phyloP scores from a whole-genome alignment of 2,797 vertebrate species.

The Antennarius maculatus region DNA sequence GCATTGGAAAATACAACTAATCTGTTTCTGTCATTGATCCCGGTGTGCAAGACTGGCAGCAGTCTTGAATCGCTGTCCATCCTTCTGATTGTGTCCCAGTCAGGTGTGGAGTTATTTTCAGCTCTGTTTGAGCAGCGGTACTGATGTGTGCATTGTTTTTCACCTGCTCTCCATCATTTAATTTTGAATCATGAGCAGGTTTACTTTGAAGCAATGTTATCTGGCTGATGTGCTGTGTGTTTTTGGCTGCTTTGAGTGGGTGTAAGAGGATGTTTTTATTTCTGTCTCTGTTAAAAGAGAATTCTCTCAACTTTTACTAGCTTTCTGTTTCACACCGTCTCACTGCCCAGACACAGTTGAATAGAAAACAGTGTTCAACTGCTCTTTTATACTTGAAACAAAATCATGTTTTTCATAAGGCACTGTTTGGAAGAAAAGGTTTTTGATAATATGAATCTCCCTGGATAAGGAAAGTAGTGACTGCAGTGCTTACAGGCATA shows the following conservation, averaged over 20 bases:
- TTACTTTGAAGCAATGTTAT: conserved; percentile 73
- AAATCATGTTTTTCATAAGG: conserved; percentile 31
- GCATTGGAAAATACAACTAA: conserved; percentile 62
- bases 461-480: conserved; percentile 8
- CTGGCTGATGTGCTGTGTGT: conserved; percentile 63
- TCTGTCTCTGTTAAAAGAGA: conserved; percentile 46
- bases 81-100: conserved; percentile 62
- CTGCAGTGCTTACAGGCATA: conserved; percentile 1
- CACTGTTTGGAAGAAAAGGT: conserved; percentile 25
- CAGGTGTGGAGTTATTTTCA: conserved; percentile 72
- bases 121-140: conserved; percentile 67
- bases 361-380: conserved; percentile 34
- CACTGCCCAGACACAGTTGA: conserved; percentile 40
- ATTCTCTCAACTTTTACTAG: conserved; percentile 54
- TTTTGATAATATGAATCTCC: conserved; percentile 30
- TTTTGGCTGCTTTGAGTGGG: conserved; percentile 57
- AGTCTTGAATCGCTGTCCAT: conserved; percentile 62
- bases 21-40: conserved; percentile 68
- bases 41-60: conserved; percentile 62
- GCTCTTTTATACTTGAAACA: conserved; percentile 40
- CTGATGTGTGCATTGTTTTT: conserved; percentile 80
- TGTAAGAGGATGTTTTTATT: conserved; percentile 58
- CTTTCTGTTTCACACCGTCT: conserved; percentile 29
- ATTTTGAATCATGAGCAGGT: conserved; percentile 69
- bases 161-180: conserved; percentile 78